Base-by-base conservation (phyloP, 92 coral and sea anemone species). In the Phenganax stokvisi region DNA sequence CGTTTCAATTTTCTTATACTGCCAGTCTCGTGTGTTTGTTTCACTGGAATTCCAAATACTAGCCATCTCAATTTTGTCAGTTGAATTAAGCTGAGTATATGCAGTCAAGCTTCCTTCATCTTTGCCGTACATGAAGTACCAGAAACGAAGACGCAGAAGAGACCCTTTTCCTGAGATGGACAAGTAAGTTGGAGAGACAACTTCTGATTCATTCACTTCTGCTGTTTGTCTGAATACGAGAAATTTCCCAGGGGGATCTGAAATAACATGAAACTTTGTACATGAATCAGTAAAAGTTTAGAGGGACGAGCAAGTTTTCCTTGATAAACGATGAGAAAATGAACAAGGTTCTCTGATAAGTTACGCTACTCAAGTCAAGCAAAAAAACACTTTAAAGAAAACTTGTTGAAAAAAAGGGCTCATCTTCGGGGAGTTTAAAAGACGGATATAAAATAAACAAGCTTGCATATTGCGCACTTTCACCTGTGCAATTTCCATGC, bases 61-160 rank as follows among this genome's bases (percentile, higher is more conserved):
- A 6, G 54, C n/a, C 1, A 31, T 11, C 15, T 31, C 57, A 6
- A 52, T 12, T 13, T 54, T 54, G 8, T 15, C 63, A 13, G 0
- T 63, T 9, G 64, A 7, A 10, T 44, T 54, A 12, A 16, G 67
- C n/a, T 29, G 9, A 75, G 57, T 8, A 56, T 20, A 44, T 51
- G 52, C 80, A 13, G 62, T 31, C 52, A 76, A 9, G 28, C 15
- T 51, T 7, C 69, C 70, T 28, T 44, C 54, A 54, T 29, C 67
- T 57, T 64, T 20, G 1, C 81, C 81, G 54, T 76, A 58, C 28
- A 76, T 59, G 70, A 57, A 76, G 52, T 56, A 76, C 81, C 81
- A 76, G 27, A 76, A 76, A 0, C 67, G 81, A 31, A 57, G 52
- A 64, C 81, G 81, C 16, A 76, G 31, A 6, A 76, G 56, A 10